A percentile compares a stretch with the other conserved stretches of the same genome.
Conservation (phyloP, 2,888 invertebrate genomes). For the Belgica antarctica region DNA sequence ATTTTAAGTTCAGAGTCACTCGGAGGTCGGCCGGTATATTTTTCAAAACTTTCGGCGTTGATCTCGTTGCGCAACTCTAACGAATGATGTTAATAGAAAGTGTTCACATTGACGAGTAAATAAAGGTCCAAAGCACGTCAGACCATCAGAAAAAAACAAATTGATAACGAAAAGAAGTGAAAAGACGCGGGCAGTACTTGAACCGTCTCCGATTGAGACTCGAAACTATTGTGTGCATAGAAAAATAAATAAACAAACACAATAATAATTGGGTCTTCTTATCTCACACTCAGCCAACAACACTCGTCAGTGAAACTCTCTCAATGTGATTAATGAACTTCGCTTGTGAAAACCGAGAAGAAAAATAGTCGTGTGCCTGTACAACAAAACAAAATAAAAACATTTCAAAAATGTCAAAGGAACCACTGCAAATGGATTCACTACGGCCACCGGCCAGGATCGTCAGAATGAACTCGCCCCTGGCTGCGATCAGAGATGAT, state of each 20-base stretch:
- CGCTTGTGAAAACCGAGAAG: neutral
- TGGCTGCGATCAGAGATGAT: neutral
- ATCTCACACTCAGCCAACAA: too few relatives aligned
- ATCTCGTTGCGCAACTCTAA: neutral
- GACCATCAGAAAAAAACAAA: neutral
- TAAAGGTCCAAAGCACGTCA: neutral
- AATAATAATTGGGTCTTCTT: too few relatives aligned
- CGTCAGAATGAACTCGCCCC: neutral
- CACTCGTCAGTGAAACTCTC: too few relatives aligned
- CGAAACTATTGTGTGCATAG: neutral
- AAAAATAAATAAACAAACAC: slow-evolving; percentile 15
- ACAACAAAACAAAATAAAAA: neutral
- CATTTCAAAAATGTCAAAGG: slow-evolving; percentile 36
- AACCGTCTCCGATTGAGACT: neutral
- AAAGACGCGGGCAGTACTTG: neutral
- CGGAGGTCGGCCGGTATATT: neutral
- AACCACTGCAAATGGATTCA: slow-evolving; percentile 16
- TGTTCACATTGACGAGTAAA: neutral
- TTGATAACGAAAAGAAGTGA: neutral
- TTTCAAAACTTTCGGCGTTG: too few relatives aligned
- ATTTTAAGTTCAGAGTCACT: neutral
- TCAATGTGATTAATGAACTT: neutral
- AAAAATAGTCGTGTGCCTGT: neutral
- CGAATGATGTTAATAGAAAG: neutral
- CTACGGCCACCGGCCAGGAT: slow-evolving; percentile 18